Percentiles rank a stretch among this genome's conserved stretches.
Conservation (phyloP, 1,140 invertebrate species). For the Gryon sp. region DNA sequence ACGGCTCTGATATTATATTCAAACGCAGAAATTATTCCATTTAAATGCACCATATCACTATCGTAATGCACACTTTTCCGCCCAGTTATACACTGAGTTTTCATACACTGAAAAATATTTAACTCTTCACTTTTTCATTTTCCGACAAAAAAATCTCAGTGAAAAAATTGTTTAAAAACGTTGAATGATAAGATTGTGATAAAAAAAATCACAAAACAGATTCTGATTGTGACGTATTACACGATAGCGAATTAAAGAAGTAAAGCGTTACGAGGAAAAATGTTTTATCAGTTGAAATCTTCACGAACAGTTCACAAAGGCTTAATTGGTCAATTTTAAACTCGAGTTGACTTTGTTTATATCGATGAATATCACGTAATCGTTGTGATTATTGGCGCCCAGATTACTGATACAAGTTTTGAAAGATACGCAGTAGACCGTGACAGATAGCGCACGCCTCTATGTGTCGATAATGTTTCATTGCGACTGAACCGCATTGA, state of each 20-base stretch:
- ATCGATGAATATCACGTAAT: slow-evolving; percentile 17
- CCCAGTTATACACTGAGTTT: too few relatives aligned
- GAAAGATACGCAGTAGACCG: slow-evolving; percentile 37
- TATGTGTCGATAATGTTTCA: slow-evolving; percentile 20
- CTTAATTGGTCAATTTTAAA: neutral
- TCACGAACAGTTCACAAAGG: neutral
- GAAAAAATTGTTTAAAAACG: too few relatives aligned
- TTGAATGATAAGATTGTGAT: too few relatives aligned
- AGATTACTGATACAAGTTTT: slow-evolving; percentile 27
- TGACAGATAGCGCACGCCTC: slow-evolving; percentile 38
- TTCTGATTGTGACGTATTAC: too few relatives aligned
- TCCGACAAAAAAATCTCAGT: too few relatives aligned
- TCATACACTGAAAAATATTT: too few relatives aligned
- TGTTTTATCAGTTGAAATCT: too few relatives aligned
- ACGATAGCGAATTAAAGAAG: too few relatives aligned
- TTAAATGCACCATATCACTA: slow-evolving; percentile 27
- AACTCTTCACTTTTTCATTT: too few relatives aligned
- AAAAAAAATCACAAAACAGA: too few relatives aligned
- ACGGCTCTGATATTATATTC: slow-evolving; percentile 45
- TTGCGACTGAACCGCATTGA: slow-evolving; percentile 6
- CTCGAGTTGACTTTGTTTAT: too few relatives aligned
- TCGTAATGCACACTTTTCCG: slow-evolving; percentile 24
- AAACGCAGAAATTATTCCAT: slow-evolving; percentile 27
- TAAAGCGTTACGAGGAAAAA: too few relatives aligned
- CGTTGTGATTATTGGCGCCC: slow-evolving; percentile 35